Conservation (phyloP, 2,113 vertebrate genomes). For the Gulo gulo region DNA sequence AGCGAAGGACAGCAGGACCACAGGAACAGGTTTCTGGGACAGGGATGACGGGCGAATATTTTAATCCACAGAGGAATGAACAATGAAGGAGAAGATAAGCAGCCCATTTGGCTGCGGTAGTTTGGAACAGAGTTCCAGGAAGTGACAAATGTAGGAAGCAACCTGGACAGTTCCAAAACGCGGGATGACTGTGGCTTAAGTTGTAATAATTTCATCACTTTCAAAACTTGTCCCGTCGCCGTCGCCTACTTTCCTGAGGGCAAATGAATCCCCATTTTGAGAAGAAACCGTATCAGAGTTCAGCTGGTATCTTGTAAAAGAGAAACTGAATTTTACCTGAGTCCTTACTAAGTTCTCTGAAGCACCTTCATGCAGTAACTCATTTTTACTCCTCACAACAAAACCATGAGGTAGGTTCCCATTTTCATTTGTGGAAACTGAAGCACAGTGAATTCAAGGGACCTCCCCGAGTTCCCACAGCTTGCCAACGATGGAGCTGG, state of each 20-base stretch:
- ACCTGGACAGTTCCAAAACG: not conserved
- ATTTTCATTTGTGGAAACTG: not conserved
- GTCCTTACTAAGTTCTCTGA: not conserved
- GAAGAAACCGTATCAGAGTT: not conserved
- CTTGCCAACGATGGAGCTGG: not conserved
- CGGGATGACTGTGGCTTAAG: too few species aligned
- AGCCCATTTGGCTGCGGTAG: not conserved
- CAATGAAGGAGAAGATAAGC: not conserved
- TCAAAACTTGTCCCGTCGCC: not conserved
- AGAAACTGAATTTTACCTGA: not conserved
- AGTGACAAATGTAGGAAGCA: not conserved
- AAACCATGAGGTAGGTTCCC: not conserved
- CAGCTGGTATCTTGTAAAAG: not conserved
- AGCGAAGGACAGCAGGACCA: not conserved
- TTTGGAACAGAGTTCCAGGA: not conserved
- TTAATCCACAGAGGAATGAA: not conserved
- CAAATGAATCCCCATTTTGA: not conserved
- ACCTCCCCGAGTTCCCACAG: not conserved
- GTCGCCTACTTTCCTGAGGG: not conserved
- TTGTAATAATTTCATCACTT: not conserved
- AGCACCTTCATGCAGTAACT: not conserved
- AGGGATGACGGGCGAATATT: not conserved
- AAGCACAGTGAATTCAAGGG: not conserved
- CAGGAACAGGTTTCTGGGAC: accelerated
- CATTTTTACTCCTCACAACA: not conserved